Evolutionary conservation across 2,113 vertebrate species (phyloP), one percentile per base, ranked within the genome.

Genomic region (Amphiprion ocellaris): DNA sequence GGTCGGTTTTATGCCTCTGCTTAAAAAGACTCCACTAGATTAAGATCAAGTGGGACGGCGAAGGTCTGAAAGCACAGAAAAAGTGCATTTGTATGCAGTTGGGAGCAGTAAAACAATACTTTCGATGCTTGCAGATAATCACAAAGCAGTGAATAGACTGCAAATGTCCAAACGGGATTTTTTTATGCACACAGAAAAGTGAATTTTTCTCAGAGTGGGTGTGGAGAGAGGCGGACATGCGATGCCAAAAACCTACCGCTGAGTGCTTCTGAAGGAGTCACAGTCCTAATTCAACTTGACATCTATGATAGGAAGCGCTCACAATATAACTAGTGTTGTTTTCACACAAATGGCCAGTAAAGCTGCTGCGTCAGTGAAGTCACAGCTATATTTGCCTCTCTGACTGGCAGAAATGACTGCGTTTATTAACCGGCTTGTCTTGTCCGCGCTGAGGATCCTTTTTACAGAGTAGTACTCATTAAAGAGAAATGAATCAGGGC

Each of bases 231-330:
- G 75, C 0, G 33, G 62, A 54, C 4, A 8, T 5, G n/a, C 21
- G 55, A 56, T 14, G 67, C 44, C 49, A 62, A 74, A 55, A 63
- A 16, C 9, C 26, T 17, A 15, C 61, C 15, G 33, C 55, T 16
- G 63, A 82, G 54, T 15, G 50, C 69, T 63, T 55, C 46, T 11
- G 49, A 49, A 49, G 23, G 26, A 41, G 46, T 50, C 28, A 5
- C 60, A 65, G 55, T 24, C 30, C 8, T 59, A 79, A 86, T 56
- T 64, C 58, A 56, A 46, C 19, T 8, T 0, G 65, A 77, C 80
- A 53, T 58, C 71, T 39, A 10, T 4, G 54, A 69, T 24, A 52
- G 53, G 37, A 47, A 24, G 41, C 16, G 52, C 62, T 72, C 54
- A 30, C 37, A 10, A 49, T 49, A 44, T n/a, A 63, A 64, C 60